Percentiles rank a stretch among this genome's conserved stretches.
phyloP scores from a whole-genome alignment of 2,888 invertebrate species.

The Eupithecia subfuscata region DNA sequence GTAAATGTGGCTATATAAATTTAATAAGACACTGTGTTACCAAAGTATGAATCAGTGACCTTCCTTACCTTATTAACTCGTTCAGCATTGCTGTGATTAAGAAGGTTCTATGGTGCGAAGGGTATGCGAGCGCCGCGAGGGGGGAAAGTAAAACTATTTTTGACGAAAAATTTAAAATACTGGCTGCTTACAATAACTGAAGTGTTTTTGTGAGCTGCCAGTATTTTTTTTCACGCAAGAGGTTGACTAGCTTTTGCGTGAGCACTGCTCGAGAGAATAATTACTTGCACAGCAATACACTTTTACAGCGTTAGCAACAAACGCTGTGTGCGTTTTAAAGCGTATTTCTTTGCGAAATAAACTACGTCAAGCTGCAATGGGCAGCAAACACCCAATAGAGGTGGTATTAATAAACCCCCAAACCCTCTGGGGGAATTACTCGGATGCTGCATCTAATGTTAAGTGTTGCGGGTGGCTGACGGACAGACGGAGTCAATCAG shows the following conservation, averaged over 20 bases:
- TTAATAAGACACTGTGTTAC: not conserved
- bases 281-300: not conserved
- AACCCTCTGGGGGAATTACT: constrained; percentile 12
- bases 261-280: not conserved
- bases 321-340: not conserved
- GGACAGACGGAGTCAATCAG: not conserved
- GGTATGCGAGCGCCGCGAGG: not conserved
- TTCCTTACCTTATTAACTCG: not conserved
- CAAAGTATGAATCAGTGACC: not conserved
- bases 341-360: not conserved
- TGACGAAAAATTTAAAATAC: too few relatives aligned
- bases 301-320: not conserved
- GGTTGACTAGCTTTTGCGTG: not conserved
- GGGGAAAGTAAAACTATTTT: not conserved
- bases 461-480: constrained; percentile 3
- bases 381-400: constrained; percentile 18
- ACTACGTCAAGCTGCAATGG: constrained; percentile 40
- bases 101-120: not conserved
- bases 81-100: not conserved
- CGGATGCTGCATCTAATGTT: constrained; percentile 7
- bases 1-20: not conserved
- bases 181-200: too few relatives aligned
- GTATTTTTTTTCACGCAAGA: not conserved
- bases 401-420: constrained; percentile 10
- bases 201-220: not conserved